Percentiles rank a stretch among this genome's conserved stretches.
Evolutionary conservation across 2,113 vertebrate species (phyloP).

Genomic region (Campylorhamphus procurvoides): DNA sequence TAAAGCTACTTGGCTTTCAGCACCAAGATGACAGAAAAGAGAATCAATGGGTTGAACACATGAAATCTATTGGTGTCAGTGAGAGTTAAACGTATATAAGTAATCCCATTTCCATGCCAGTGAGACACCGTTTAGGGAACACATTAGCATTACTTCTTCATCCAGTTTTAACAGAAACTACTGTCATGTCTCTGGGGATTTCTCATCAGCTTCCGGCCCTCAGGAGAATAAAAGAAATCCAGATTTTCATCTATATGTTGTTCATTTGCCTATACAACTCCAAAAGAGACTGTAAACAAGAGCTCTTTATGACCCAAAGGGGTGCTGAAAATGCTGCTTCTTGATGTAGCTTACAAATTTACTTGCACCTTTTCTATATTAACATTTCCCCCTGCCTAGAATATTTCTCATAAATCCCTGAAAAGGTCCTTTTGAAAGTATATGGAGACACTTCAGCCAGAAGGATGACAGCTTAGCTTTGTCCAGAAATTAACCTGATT

Average conservation of each 20-base stretch:
- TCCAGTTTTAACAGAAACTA: neutral
- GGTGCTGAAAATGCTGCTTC: neutral
- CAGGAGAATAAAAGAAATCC: neutral
- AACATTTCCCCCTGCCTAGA: neutral
- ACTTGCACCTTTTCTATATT: neutral
- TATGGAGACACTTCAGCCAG: neutral
- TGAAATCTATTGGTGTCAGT: neutral
- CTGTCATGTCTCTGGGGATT: neutral
- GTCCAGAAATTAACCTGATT: neutral
- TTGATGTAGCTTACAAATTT: neutral
- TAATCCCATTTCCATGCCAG: neutral
- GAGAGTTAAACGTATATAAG: neutral
- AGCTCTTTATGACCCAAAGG: neutral
- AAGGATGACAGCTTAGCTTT: neutral
- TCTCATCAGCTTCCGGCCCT: neutral
- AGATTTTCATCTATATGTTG: neutral
- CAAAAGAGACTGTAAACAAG: neutral
- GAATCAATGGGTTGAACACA: neutral
- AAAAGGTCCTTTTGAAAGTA: neutral
- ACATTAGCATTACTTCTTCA: neutral
- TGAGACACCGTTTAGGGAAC: neutral
- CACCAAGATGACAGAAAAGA: neutral
- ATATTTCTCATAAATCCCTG: neutral
- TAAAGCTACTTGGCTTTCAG: neutral
- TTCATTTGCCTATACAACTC: neutral